These are phyloP conservation scores for Neodontobutis hainanensis DNA, from an alignment of 2,113 vertebrate species.

Conservation along the genomic window DNA sequence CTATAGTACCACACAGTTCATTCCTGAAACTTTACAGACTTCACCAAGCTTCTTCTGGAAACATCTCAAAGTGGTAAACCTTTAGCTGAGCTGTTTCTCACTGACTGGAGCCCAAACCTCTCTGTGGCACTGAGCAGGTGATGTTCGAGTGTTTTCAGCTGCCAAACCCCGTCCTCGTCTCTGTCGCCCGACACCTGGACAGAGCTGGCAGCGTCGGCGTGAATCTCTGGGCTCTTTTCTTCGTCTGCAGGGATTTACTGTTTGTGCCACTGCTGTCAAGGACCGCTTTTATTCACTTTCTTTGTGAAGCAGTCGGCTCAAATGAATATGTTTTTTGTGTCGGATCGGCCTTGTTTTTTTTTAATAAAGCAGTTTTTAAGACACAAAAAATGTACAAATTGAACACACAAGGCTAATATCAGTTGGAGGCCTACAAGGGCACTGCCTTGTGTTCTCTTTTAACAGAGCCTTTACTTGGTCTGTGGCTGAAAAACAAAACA, in stretches of 20 bases:
- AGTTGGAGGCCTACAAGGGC: too few relatives aligned
- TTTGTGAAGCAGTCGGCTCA: neutral
- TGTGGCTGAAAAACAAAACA: too few relatives aligned
- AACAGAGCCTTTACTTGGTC: too few relatives aligned
- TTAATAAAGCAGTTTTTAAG: neutral
- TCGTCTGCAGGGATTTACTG: neutral
- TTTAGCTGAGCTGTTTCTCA: too few relatives aligned
- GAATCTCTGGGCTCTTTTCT: neutral
- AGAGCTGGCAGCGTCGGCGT: slow-evolving; percentile 8
- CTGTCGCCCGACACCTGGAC: slow-evolving; percentile 30
- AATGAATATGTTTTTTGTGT: neutral
- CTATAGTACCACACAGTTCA: too few relatives aligned
- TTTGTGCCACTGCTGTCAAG: neutral
- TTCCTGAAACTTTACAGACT: too few relatives aligned
- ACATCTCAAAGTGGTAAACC: too few relatives aligned
- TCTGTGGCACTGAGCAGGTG: too few relatives aligned
- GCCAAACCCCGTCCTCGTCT: slow-evolving; percentile 15
- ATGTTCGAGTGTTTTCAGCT: slow-evolving; percentile 5
- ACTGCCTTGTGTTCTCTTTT: too few relatives aligned
- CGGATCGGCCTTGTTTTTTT: neutral
- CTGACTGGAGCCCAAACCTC: too few relatives aligned
- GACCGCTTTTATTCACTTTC: slow-evolving; percentile 5
- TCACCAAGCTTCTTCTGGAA: too few relatives aligned
- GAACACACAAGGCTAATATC: neutral
- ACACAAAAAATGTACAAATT: neutral